phyloP scores from a whole-genome alignment of 2,797 vertebrate genomes.

The Xenops minutus region DNA sequence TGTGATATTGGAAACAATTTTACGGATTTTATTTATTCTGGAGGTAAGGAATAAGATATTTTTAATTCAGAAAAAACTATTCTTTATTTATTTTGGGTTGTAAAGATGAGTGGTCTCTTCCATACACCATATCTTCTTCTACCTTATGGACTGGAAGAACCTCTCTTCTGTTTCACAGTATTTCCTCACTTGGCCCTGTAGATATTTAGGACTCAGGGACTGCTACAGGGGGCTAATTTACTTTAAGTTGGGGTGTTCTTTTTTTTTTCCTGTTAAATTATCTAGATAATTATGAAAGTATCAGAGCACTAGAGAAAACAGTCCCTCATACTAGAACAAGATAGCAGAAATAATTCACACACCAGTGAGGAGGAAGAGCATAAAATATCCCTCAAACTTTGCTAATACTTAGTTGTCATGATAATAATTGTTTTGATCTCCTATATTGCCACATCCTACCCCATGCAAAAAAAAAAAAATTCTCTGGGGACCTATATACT shows the following conservation, averaged over 20 bases:
- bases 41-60: neutral
- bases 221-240: neutral
- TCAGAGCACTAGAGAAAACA: neutral
- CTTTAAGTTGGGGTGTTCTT: neutral
- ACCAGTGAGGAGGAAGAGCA: neutral
- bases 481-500: neutral
- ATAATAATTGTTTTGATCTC: neutral
- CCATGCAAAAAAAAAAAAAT: neutral
- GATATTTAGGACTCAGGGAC: neutral
- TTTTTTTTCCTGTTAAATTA: neutral
- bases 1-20: neutral
- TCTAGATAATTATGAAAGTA: neutral
- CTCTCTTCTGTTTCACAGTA: neutral
- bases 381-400: neutral
- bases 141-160: neutral
- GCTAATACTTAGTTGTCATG: neutral
- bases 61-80: neutral
- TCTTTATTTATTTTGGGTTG: neutral
- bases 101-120: neutral
- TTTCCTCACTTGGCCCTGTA: neutral
- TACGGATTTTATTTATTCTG: neutral
- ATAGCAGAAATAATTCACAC: neutral
- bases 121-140: neutral
- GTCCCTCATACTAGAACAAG: neutral
- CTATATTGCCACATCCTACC: neutral